Conservation (phyloP, 2,113 vertebrate species). For the Peromyscus californicus region DNA sequence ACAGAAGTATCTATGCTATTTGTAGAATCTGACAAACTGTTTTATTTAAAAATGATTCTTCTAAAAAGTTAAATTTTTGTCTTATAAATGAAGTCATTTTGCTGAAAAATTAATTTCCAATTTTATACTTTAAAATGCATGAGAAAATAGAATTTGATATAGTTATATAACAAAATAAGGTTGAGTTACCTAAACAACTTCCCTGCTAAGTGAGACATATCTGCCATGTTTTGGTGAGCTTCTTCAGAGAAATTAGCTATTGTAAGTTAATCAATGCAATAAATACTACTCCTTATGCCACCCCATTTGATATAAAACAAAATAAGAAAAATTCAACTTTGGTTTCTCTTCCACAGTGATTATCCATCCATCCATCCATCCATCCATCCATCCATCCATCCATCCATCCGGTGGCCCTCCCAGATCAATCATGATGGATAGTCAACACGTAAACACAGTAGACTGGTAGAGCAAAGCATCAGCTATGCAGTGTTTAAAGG, state of each 20-base stretch:
- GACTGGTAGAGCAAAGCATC: constrained; percentile 64
- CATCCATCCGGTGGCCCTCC: not conserved
- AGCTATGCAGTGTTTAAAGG: not conserved
- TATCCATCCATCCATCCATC: not conserved
- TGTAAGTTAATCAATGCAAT: constrained; percentile 74
- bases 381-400: not conserved
- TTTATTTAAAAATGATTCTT: constrained; percentile 26
- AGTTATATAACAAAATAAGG: constrained; percentile 7
- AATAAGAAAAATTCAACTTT: constrained; percentile 52
- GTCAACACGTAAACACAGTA: constrained; percentile 3
- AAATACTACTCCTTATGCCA: constrained; percentile 41
- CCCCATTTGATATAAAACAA: constrained; percentile 57
- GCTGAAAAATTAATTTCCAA: constrained; percentile 16
- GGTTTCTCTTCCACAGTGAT: constrained; percentile 54
- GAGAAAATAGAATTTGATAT: constrained; percentile 45
- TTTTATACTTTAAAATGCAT: constrained; percentile 51
- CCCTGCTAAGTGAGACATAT: constrained; percentile 63
- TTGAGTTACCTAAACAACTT: not conserved
- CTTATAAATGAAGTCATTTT: constrained; percentile 55
- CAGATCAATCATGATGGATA: constrained; percentile 33
- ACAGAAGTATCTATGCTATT: constrained; percentile 44
- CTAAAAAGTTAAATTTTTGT: constrained; percentile 17
- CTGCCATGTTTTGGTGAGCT: constrained; percentile 63
- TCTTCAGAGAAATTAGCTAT: constrained; percentile 70
- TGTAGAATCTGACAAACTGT: constrained; percentile 18